A percentile compares a stretch with the other conserved stretches of the same genome.
phyloP scores from a whole-genome alignment of 1,140 invertebrate species.

The Polyergus mexicanus region DNA sequence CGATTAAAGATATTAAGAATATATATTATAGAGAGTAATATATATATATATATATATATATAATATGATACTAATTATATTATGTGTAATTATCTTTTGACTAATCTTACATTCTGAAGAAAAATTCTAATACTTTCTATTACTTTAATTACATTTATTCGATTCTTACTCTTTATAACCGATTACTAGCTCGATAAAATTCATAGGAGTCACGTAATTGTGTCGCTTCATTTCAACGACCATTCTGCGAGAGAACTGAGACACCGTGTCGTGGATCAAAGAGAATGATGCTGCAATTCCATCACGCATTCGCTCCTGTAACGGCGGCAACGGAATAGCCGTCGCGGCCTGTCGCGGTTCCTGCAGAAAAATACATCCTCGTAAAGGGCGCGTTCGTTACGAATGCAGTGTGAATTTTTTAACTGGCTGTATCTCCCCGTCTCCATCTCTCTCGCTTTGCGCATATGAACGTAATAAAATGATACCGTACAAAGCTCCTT shows the following conservation, averaged over 20 bases:
- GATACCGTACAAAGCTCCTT: constrained; percentile 12
- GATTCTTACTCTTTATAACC: constrained; percentile 92
- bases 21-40: background rate
- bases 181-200: constrained; percentile 93
- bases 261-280: constrained; percentile 92
- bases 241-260: constrained; percentile 90
- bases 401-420: constrained; percentile 48
- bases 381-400: constrained; percentile 41
- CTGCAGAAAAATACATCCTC: constrained; percentile 58
- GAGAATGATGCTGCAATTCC: constrained; percentile 91
- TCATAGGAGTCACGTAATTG: constrained; percentile 95
- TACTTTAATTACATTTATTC: background rate
- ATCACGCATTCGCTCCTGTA: constrained; percentile 88
- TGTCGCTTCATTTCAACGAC: constrained; percentile 91
- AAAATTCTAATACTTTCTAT: background rate
- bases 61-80: background rate
- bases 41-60: background rate
- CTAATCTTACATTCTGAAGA: background rate
- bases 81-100: constrained; percentile 2
- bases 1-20: constrained; percentile 14
- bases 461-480: constrained; percentile 24
- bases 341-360: constrained; percentile 62
- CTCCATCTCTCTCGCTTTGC: background rate
- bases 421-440: background rate
- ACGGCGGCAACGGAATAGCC: constrained; percentile 65